Evolutionary conservation across 2,888 invertebrate genomes (phyloP).

Genomic region (Tiphia femorata): DNA sequence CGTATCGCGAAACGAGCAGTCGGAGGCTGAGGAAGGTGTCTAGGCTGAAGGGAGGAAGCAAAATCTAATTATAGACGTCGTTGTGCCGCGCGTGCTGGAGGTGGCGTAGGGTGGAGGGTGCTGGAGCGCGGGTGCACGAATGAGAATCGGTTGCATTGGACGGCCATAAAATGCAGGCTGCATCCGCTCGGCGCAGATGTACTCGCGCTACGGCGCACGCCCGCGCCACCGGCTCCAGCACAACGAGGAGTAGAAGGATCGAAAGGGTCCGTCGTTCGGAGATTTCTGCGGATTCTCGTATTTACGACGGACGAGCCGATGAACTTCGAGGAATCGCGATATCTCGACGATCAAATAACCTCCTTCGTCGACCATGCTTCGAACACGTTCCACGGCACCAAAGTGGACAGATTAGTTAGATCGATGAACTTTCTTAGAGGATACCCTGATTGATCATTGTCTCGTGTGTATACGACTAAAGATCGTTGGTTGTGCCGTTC

Average conservation of each 20-base stretch:
- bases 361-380: constrained; percentile 4
- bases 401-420: too few relatives aligned
- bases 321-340: constrained; percentile 40
- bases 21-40: constrained; percentile 44
- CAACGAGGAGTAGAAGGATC: constrained; percentile 27
- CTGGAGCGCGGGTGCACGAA: constrained; percentile 56
- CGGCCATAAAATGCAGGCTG: constrained; percentile 67
- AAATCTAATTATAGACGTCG: constrained; percentile 63
- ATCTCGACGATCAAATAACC: neutral
- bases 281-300: too few relatives aligned
- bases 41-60: constrained; percentile 45
- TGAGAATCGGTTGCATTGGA: constrained; percentile 62
- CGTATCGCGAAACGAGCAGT: constrained; percentile 26
- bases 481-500: constrained; percentile 30
- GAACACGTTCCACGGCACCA: too few relatives aligned
- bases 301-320: constrained; percentile 40
- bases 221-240: constrained; percentile 26
- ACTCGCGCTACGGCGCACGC: constrained; percentile 43
- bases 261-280: constrained; percentile 45
- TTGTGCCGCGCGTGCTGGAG: constrained; percentile 50
- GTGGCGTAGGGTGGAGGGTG: constrained; percentile 46
- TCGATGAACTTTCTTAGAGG: neutral
- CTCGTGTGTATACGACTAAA: too few relatives aligned
- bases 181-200: constrained; percentile 66
- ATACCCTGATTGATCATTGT: constrained; percentile 3